Evolutionary conservation across 2,888 invertebrate species (phyloP).

Genomic region (Copidosoma aretas): DNA sequence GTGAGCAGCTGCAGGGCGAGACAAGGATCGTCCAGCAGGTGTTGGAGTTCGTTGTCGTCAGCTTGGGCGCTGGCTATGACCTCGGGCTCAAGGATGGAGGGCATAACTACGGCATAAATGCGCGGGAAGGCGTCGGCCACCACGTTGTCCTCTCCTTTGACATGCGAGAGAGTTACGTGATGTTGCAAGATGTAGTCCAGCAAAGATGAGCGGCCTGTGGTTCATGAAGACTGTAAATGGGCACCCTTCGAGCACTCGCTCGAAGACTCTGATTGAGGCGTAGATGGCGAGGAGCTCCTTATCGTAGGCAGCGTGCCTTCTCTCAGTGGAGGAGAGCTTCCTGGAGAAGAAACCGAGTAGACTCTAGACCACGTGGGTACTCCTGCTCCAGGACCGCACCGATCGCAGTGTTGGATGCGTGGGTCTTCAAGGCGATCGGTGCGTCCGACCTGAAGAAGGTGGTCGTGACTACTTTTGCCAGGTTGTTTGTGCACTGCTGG

Average conservation of each 20-base stretch:
- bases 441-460: neutral
- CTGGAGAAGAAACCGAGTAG: too few species aligned
- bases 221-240: too few species aligned
- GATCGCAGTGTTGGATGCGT: slow-evolving; percentile 3
- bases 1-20: slow-evolving; percentile 23
- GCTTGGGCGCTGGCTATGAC: neutral
- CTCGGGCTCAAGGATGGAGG: too few species aligned
- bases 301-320: neutral
- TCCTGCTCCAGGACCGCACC: slow-evolving; percentile 11
- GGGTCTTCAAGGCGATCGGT: neutral
- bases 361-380: too few species aligned
- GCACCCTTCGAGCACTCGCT: too few species aligned
- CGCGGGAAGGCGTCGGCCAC: slow-evolving; percentile 38
- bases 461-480: neutral
- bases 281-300: neutral
- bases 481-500: neutral
- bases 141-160: too few species aligned
- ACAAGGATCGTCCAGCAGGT: neutral
- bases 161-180: too few species aligned
- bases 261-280: neutral
- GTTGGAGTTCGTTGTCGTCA: too few species aligned
- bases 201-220: neutral
- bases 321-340: neutral
- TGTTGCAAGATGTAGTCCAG: slow-evolving; percentile 42
- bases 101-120: neutral